Evolutionary conservation across 2,888 invertebrate species (phyloP), one percentile per base, ranked within the genome.

Genomic region (Meandrusa payeni): DNA sequence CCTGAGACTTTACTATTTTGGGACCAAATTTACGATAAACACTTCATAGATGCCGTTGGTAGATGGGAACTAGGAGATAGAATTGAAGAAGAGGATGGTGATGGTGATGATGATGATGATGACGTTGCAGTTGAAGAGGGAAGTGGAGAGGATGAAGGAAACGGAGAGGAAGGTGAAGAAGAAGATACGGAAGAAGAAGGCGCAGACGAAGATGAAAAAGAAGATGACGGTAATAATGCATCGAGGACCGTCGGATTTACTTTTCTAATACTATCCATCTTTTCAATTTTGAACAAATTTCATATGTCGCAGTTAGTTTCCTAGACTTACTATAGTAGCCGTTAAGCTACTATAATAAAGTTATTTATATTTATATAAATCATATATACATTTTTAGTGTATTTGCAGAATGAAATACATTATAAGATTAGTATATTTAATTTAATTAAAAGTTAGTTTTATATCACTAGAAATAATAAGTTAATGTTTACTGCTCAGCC

Each of bases 21-120:
- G 85, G 63, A 80, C 23, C 43, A 52, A 3, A 69, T 83, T 39
- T 85, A 85, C 47, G 49, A 48, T 2, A 51, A 65, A 1, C 51
- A 76, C 51, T 86, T 81, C 42, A 47, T 69, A 5, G 83, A 85
- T 49, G 81, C 83, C 17, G 50, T 62, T 46, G 63, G 76, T 27
- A 69, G 44, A 26, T 83, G 78, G 76, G 55, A 55, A 2, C 34
- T 73, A 28, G 47, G 17, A 10, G 61, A 62, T 1, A 64, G 66
- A 13, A 46, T 52, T 6, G 74, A 67, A 2, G 68, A 66, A 0
- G 58, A 60, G 15, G 15, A 15, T 4, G n/a, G n/a, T 2, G 59
- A 57, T 1, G 46, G 41, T 3, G 48, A 34, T 12, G 39, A 19
- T n/a, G 15, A 15, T 11, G 37, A 24, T 20, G 34, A 42, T 9